Evolutionary conservation across 1,140 invertebrate genomes (phyloP).

Genomic region (Hylaeus volcanicus): DNA sequence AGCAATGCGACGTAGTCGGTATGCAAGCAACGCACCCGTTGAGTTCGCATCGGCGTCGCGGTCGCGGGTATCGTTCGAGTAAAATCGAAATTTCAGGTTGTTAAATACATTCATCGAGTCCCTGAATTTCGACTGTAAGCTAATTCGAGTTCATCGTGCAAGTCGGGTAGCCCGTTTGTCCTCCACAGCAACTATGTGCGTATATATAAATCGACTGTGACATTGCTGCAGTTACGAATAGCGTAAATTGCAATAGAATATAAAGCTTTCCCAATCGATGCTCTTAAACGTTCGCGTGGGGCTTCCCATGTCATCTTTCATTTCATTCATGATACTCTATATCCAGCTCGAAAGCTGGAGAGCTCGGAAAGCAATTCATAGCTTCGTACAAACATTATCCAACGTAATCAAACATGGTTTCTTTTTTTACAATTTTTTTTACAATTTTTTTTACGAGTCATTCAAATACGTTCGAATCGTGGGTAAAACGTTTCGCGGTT

Average conservation of each 20-base stretch:
- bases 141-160: too few species aligned
- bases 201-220: not conserved
- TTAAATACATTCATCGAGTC: not conserved
- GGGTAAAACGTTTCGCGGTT: not conserved
- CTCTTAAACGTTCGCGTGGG: constrained; percentile 1
- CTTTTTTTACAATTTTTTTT: too few species aligned
- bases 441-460: too few species aligned
- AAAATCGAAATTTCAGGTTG: not conserved
- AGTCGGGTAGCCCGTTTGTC: too few species aligned
- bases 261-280: not conserved
- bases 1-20: not conserved
- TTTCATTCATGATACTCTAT: not conserved
- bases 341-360: too few species aligned
- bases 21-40: constrained; percentile 17
- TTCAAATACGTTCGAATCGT: not conserved
- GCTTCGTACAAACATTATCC: too few species aligned
- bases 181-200: too few species aligned
- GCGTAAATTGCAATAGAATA: not conserved
- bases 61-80: not conserved
- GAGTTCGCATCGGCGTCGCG: not conserved
- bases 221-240: not conserved
- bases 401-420: too few species aligned
- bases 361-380: too few species aligned
- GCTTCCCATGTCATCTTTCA: not conserved
- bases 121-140: too few species aligned